Percentiles rank a stretch among this genome's conserved stretches.
These are phyloP conservation scores for Eurystomus gularis DNA, from an alignment of 2,113 vertebrate species.

Conservation along the genomic window DNA sequence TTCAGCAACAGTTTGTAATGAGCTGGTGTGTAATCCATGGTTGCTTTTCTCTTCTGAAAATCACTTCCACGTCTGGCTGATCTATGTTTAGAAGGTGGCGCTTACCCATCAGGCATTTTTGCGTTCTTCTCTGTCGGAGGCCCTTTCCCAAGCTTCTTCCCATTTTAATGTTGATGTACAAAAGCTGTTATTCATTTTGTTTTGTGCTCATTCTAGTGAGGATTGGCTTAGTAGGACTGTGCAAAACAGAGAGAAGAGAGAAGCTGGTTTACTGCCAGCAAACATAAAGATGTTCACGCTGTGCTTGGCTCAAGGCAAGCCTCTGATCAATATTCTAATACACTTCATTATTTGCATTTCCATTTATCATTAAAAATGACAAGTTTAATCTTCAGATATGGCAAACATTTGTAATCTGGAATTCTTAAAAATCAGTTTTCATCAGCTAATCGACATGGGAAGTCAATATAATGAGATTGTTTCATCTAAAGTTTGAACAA, in stretches of 20 bases:
- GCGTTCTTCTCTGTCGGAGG: constrained; percentile 48
- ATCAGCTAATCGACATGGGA: neutral
- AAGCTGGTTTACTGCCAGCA: constrained; percentile 36
- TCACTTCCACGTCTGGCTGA: constrained; percentile 63
- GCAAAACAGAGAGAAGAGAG: constrained; percentile 54
- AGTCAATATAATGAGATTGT: neutral
- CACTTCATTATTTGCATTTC: constrained; percentile 1
- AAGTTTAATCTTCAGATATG: neutral
- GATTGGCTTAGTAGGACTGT: constrained; percentile 84
- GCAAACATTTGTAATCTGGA: neutral
- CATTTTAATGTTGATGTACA: constrained; percentile 80
- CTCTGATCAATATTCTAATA: constrained; percentile 19
- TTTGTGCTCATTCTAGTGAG: constrained; percentile 87
- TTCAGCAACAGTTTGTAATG: constrained; percentile 72
- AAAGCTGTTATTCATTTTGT: constrained; percentile 78
- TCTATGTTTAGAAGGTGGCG: constrained; percentile 61
- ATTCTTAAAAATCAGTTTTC: constrained; percentile 3
- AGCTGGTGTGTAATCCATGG: constrained; percentile 76
- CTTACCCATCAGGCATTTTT: constrained; percentile 60
- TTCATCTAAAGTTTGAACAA: neutral
- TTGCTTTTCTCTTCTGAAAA: constrained; percentile 66
- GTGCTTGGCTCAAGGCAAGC: neutral
- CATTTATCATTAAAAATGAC: neutral
- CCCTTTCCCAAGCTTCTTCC: constrained; percentile 67
- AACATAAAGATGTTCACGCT: neutral